These are phyloP conservation scores for Ctenicera cuprea DNA, from an alignment of 2,888 invertebrate genomes.

Conservation along the genomic window DNA sequence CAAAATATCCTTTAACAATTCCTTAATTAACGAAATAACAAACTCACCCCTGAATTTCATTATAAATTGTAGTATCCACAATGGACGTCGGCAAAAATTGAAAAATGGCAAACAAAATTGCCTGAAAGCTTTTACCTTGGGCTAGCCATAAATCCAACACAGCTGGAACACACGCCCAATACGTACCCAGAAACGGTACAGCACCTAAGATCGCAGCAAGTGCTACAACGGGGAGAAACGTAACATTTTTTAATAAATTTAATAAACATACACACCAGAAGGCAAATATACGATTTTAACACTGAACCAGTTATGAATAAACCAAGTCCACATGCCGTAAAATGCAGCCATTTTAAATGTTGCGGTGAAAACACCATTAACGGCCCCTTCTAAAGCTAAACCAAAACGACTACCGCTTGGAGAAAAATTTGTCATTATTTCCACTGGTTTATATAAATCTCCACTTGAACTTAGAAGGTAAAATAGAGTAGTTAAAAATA, in stretches of 20 bases:
- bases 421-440: constrained; percentile 88
- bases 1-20: neutral
- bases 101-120: constrained; percentile 85
- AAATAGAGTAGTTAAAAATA: constrained; percentile 97
- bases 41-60: constrained; percentile 96
- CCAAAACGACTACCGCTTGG: constrained; percentile 88
- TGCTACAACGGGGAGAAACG: constrained; percentile 75
- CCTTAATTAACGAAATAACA: neutral
- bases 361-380: constrained; percentile 96
- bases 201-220: constrained; percentile 95
- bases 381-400: constrained; percentile 88
- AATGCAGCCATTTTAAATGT: constrained; percentile 98
- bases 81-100: constrained; percentile 94
- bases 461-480: constrained; percentile 93
- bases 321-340: constrained; percentile 99
- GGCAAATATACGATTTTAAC: constrained; percentile 97
- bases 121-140: constrained; percentile 88
- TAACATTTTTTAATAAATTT: constrained; percentile 11
- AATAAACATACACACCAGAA: constrained; percentile 77
- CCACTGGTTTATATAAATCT: constrained; percentile 93
- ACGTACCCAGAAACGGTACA: constrained; percentile 96
- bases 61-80: constrained; percentile 96
- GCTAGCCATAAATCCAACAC: constrained; percentile 96
- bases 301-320: constrained; percentile 95
- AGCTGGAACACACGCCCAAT: constrained; percentile 96